A percentile compares a stretch with the other conserved stretches of the same genome.
phyloP scores from a whole-genome alignment of 2,113 vertebrate genomes.

The Onychorhynchus coronatus region DNA sequence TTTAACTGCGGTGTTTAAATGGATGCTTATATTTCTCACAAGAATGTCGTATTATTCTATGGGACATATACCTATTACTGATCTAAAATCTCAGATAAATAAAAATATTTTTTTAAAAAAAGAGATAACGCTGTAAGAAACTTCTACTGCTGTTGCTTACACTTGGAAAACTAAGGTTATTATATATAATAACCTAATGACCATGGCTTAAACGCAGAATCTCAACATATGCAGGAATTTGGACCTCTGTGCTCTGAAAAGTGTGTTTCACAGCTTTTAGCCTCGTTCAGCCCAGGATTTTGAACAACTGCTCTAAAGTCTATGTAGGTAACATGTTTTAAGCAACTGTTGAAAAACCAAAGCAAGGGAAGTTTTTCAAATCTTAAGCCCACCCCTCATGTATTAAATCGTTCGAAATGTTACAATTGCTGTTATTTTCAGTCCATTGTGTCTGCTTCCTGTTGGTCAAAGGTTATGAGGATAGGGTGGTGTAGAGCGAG shows the following conservation, averaged over 20 bases:
- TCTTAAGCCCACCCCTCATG: conserved; percentile 36
- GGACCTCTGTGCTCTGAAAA: neutral
- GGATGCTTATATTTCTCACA: neutral
- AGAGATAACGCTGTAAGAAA: neutral
- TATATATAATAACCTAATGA: neutral
- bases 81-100: neutral
- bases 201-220: neutral
- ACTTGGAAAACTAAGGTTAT: neutral
- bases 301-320: neutral
- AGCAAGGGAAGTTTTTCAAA: neutral
- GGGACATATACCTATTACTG: neutral
- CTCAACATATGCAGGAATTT: neutral
- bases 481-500: conserved; percentile 84
- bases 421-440: conserved; percentile 89
- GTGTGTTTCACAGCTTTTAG: neutral
- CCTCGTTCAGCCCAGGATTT: neutral
- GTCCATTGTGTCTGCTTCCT: conserved; percentile 94
- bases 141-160: neutral
- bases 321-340: neutral
- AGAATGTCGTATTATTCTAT: neutral
- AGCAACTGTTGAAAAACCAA: conserved; percentile 3
- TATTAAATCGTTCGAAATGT: conserved; percentile 52
- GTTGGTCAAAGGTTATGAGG: conserved; percentile 90
- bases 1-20: neutral
- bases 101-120: neutral